Conservation (phyloP, 2,888 invertebrate species). For the Noctuana brunneofusca region DNA sequence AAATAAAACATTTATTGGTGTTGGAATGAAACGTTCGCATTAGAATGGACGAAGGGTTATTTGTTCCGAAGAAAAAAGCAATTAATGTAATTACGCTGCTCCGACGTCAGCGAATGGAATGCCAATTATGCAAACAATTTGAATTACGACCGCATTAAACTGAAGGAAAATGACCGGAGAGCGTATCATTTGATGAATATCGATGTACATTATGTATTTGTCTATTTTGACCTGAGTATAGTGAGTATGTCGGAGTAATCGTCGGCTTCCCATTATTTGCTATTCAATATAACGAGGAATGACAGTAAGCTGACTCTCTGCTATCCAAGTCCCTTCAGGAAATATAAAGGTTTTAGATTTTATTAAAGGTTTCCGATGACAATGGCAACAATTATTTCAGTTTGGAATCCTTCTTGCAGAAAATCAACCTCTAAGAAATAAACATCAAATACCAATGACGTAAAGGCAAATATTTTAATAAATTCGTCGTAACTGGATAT, state of each 20-base stretch:
- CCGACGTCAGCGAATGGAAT: constrained; percentile 32
- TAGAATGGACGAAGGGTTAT: constrained; percentile 59
- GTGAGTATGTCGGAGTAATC: too few relatives aligned
- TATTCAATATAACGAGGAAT: too few relatives aligned
- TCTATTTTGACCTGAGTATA: too few relatives aligned
- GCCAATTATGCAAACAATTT: constrained; percentile 49
- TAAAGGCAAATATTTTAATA: not conserved
- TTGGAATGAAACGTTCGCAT: constrained; percentile 60
- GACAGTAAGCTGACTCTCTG: too few relatives aligned
- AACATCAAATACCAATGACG: not conserved
- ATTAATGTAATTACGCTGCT: constrained; percentile 59
- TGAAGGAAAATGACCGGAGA: constrained; percentile 1
- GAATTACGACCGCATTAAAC: constrained; percentile 39
- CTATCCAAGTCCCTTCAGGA: too few relatives aligned
- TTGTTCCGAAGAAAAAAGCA: constrained; percentile 53
- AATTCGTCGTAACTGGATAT: not conserved
- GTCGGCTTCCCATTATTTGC: too few relatives aligned
- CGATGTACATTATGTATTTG: too few relatives aligned
- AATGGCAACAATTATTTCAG: too few relatives aligned
- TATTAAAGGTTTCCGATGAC: too few relatives aligned
- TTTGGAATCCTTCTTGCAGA: too few relatives aligned
- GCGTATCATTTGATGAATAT: not conserved
- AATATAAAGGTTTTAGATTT: too few relatives aligned
- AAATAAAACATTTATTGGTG: constrained; percentile 51
- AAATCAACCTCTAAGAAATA: not conserved